Percentiles rank a stretch among this genome's conserved stretches.
These are phyloP conservation scores for Pseudotriccus pelzelni DNA, from an alignment of 2,797 vertebrate species.

Conservation along the genomic window DNA sequence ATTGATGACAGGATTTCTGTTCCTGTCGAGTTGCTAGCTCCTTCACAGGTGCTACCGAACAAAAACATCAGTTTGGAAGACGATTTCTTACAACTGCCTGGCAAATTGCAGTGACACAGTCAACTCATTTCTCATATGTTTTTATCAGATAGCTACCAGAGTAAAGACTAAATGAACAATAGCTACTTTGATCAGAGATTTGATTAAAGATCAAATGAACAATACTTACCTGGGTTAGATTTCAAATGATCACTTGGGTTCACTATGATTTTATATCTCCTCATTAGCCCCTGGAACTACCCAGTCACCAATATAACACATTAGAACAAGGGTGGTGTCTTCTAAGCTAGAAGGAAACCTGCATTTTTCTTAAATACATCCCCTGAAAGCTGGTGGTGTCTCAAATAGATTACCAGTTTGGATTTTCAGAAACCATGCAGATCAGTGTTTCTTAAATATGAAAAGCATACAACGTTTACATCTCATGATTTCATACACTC, in stretches of 20 bases:
- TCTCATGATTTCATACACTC: neutral
- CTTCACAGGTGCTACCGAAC: neutral
- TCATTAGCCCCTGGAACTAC: neutral
- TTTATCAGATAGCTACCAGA: conserved; percentile 6
- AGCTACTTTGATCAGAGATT: neutral
- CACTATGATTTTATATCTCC: neutral
- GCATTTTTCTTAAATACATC: neutral
- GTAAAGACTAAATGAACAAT: neutral
- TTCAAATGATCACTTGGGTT: neutral
- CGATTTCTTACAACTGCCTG: conserved; percentile 7
- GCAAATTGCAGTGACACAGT: neutral
- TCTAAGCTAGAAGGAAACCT: neutral
- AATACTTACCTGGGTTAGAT: neutral
- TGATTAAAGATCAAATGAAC: neutral
- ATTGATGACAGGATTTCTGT: conserved; percentile 5
- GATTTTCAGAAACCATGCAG: neutral
- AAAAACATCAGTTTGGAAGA: neutral
- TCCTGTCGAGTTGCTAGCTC: neutral
- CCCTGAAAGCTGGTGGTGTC: neutral
- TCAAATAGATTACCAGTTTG: neutral
- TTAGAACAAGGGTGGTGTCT: neutral
- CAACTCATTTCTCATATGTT: neutral
- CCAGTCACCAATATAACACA: neutral
- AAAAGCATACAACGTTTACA: neutral
- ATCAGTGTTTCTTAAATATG: neutral